Percentiles rank a stretch among this genome's conserved stretches.
phyloP scores from a whole-genome alignment of 1,140 invertebrate species.

The Heliothis virescens region DNA sequence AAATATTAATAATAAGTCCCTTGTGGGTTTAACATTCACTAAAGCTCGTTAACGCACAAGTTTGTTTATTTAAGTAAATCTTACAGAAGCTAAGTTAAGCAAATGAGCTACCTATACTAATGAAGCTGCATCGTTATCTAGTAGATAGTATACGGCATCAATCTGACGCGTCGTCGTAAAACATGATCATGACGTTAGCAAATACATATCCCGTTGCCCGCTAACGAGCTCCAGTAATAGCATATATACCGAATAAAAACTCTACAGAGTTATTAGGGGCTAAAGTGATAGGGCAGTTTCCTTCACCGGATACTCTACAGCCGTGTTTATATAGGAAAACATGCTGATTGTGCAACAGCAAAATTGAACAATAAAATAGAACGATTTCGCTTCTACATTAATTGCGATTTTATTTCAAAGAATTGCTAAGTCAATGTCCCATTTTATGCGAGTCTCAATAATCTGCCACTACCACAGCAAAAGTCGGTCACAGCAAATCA shows the following conservation, averaged over 20 bases:
- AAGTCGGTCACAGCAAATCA: constrained; percentile 39
- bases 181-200: constrained; percentile 44
- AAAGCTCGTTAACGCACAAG: neutral
- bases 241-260: constrained; percentile 36
- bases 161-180: constrained; percentile 44
- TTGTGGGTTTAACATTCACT: constrained; percentile 21
- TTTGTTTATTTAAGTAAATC: constrained; percentile 16
- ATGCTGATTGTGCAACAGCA: neutral
- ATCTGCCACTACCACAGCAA: neutral
- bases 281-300: constrained; percentile 21
- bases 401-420: neutral
- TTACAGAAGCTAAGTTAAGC: neutral
- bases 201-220: constrained; percentile 41
- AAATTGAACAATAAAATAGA: neutral
- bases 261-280: constrained; percentile 23
- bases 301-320: neutral
- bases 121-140: constrained; percentile 12
- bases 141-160: constrained; percentile 20
- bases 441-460: neutral
- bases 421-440: constrained; percentile 12
- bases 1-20: constrained; percentile 24
- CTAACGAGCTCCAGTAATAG: constrained; percentile 44
- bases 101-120: constrained; percentile 36
- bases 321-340: constrained; percentile 21
- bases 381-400: neutral